Evolutionary conservation across 92 coral and sea anemone species (phyloP).

Genomic region (Phenganax subtilis): DNA sequence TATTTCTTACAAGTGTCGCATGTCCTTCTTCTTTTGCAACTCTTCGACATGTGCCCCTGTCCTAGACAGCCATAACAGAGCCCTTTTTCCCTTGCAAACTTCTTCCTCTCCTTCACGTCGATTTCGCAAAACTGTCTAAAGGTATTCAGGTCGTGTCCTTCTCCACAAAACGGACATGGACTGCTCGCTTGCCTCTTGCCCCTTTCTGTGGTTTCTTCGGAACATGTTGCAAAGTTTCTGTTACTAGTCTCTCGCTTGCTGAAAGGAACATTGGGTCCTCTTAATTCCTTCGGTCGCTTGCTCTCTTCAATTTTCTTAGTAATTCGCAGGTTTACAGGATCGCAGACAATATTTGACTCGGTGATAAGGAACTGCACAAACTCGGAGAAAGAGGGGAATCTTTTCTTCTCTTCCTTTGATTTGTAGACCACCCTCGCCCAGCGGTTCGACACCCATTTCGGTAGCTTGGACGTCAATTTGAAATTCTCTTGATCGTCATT

Average conservation of each 20-base stretch:
- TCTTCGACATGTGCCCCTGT: slow-evolving; percentile 55
- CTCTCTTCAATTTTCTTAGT: slow-evolving; percentile 29
- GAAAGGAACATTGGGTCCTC: slow-evolving; percentile 10
- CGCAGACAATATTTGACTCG: slow-evolving; percentile 54
- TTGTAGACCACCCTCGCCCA: slow-evolving; percentile 52
- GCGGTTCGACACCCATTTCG: slow-evolving; percentile 42
- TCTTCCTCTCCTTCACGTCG: slow-evolving; percentile 47
- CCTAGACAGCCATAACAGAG: slow-evolving; percentile 55
- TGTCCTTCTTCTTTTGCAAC: slow-evolving; percentile 43
- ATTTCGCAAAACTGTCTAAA: slow-evolving; percentile 44
- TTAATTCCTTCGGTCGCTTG: slow-evolving; percentile 28
- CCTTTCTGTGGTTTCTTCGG: not conserved
- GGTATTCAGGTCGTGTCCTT: slow-evolving; percentile 42
- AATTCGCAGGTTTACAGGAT: slow-evolving; percentile 49
- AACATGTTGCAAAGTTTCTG: slow-evolving; percentile 36
- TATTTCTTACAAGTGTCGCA: slow-evolving; percentile 43
- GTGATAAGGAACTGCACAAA: slow-evolving; percentile 47
- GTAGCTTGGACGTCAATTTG: slow-evolving; percentile 49
- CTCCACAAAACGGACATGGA: slow-evolving; percentile 38
- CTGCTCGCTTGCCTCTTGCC: not conserved
- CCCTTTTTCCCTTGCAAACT: slow-evolving; percentile 42
- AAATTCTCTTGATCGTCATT: slow-evolving; percentile 52
- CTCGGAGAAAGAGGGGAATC: slow-evolving; percentile 48
- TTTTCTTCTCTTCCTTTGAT: slow-evolving; percentile 45
- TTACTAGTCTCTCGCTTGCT: not conserved